Conservation (phyloP, 2,113 vertebrate genomes). For the Pelmatolapia mariae region DNA sequence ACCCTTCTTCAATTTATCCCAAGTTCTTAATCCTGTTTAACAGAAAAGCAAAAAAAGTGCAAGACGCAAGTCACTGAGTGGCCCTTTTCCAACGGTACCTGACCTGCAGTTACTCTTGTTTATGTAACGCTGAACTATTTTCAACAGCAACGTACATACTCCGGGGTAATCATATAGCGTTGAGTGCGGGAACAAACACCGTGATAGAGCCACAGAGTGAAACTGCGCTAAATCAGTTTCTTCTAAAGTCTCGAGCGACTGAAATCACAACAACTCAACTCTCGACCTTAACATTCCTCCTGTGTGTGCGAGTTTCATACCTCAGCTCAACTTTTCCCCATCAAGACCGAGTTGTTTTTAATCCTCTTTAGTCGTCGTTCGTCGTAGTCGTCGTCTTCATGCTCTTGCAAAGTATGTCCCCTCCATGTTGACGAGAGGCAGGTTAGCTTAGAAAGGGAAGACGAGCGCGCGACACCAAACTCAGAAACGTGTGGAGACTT, state of each 20-base stretch:
- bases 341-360: slow-evolving; percentile 48
- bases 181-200: not conserved
- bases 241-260: not conserved
- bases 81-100: slow-evolving; percentile 40
- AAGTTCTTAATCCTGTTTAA: slow-evolving; percentile 63
- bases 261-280: not conserved
- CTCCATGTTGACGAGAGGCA: slow-evolving; percentile 22
- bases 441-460: not conserved
- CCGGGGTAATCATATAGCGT: not conserved
- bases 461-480: not conserved
- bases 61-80: slow-evolving; percentile 57
- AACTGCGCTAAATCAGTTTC: not conserved
- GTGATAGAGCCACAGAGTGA: not conserved
- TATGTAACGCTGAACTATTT: slow-evolving; percentile 50
- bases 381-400: slow-evolving; percentile 30
- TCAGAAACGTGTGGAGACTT: slow-evolving; percentile 30
- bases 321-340: slow-evolving; percentile 73
- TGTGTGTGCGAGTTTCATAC: slow-evolving; percentile 59
- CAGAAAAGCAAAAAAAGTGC: slow-evolving; percentile 48
- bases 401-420: slow-evolving; percentile 13
- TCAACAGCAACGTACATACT: slow-evolving; percentile 10
- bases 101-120: slow-evolving; percentile 43
- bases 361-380: slow-evolving; percentile 31
- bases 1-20: slow-evolving; percentile 41
- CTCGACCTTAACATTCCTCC: slow-evolving; percentile 36